These are phyloP conservation scores for Microtus pennsylvanicus DNA, from an alignment of 2,113 vertebrate species.

Conservation along the genomic window DNA sequence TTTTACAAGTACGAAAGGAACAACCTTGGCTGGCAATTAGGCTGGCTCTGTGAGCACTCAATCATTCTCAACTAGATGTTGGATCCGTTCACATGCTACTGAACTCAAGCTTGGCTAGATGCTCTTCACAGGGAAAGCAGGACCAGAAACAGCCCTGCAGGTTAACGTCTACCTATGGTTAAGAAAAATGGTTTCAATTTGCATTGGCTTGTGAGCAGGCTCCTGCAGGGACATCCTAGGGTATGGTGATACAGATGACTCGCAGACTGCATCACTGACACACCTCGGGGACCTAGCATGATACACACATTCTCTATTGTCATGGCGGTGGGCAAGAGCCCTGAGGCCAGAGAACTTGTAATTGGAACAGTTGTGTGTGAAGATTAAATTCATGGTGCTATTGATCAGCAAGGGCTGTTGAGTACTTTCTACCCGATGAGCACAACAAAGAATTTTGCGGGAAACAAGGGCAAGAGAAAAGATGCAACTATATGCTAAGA, in stretches of 20 bases:
- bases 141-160: background rate
- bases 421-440: background rate
- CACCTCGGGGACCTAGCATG: background rate
- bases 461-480: background rate
- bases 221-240: constrained; percentile 18
- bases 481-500: background rate
- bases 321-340: background rate
- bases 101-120: background rate
- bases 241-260: background rate
- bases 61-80: constrained; percentile 47
- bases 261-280: background rate
- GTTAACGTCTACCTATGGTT: constrained; percentile 10
- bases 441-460: background rate
- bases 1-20: constrained; percentile 20
- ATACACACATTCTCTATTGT: background rate
- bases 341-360: background rate
- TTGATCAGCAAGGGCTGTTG: background rate
- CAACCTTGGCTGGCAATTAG: constrained; percentile 22
- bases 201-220: background rate
- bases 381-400: constrained; percentile 3
- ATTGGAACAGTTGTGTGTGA: background rate
- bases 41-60: background rate
- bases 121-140: background rate
- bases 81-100: background rate
- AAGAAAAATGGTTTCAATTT: constrained; percentile 33